These are phyloP conservation scores for Hylaeus volcanicus DNA, from an alignment of 1,140 invertebrate species.

Conservation along the genomic window DNA sequence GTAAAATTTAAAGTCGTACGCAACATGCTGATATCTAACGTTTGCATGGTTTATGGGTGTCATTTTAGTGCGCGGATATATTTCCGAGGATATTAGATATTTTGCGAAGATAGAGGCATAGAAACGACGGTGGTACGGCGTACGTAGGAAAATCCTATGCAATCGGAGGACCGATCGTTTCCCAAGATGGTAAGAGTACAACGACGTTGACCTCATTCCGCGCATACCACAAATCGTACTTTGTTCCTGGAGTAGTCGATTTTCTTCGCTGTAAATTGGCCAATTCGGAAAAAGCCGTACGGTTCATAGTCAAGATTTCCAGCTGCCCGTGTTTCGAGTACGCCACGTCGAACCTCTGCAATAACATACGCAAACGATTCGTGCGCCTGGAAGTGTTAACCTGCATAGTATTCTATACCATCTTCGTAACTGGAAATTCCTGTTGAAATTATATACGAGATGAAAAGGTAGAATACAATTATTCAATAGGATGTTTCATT, in stretches of 20 bases:
- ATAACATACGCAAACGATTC: no score
- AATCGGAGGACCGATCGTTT: conserved; percentile 17
- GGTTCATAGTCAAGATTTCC: neutral
- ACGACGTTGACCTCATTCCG: conserved; percentile 31
- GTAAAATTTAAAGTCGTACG: no score
- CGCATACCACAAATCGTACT: conserved; percentile 24
- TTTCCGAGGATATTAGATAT: conserved; percentile 50
- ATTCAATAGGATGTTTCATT: no score
- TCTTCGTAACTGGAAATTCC: neutral
- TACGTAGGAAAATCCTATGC: conserved; percentile 30
- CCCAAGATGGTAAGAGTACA: conserved; percentile 11
- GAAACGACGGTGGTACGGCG: conserved; percentile 1
- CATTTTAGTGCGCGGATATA: conserved; percentile 25
- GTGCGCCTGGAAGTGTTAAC: no score
- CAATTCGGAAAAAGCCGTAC: neutral
- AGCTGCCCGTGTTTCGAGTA: neutral
- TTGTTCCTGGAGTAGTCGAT: conserved; percentile 18
- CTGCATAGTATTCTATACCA: no score
- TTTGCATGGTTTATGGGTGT: neutral
- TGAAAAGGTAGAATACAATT: no score
- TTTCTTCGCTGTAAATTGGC: conserved; percentile 19
- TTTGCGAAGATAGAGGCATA: conserved; percentile 26
- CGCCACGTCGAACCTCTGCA: neutral
- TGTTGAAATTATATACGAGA: no score
- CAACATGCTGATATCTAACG: neutral